Conservation (phyloP, 2,888 invertebrate species). For the Ophioninae sp. region DNA sequence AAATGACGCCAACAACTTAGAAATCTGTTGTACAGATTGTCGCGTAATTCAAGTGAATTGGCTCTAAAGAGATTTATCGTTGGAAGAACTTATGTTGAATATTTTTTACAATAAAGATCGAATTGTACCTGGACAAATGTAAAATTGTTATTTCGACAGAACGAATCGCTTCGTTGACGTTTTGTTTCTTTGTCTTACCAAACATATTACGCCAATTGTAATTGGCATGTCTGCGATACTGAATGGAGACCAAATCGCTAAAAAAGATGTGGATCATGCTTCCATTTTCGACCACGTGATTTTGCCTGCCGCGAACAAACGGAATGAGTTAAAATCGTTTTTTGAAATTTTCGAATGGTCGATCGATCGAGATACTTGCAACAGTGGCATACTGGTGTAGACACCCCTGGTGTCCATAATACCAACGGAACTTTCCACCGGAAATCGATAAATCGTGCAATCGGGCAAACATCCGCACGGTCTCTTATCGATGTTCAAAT, state of each 20-base stretch:
- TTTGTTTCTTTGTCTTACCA: slow-evolving; percentile 81
- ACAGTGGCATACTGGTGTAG: slow-evolving; percentile 81
- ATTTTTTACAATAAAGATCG: background rate
- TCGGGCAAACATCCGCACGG: slow-evolving; percentile 84
- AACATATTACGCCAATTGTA: slow-evolving; percentile 88
- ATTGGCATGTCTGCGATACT: slow-evolving; percentile 86
- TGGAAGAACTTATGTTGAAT: background rate
- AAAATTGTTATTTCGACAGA: background rate
- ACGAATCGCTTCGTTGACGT: slow-evolving; percentile 16
- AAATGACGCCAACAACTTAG: background rate
- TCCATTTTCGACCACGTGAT: slow-evolving; percentile 81
- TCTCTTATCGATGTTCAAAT: slow-evolving; percentile 52
- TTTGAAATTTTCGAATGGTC: background rate
- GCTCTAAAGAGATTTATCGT: background rate
- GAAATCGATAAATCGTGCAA: slow-evolving; percentile 85
- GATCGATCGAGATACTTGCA: slow-evolving; percentile 79
- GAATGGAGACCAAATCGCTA: slow-evolving; percentile 86
- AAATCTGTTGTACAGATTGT: slow-evolving; percentile 11
- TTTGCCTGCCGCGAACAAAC: slow-evolving; percentile 78
- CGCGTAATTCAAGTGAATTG: background rate
- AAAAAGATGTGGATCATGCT: slow-evolving; percentile 86
- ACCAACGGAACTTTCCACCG: slow-evolving; percentile 85
- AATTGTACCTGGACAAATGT: slow-evolving; percentile 24
- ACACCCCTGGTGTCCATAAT: slow-evolving; percentile 81
- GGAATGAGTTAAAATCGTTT: background rate